Evolutionary conservation across 1,140 invertebrate genomes (phyloP).

Genomic region (Zaprionus kolodkinae): DNA sequence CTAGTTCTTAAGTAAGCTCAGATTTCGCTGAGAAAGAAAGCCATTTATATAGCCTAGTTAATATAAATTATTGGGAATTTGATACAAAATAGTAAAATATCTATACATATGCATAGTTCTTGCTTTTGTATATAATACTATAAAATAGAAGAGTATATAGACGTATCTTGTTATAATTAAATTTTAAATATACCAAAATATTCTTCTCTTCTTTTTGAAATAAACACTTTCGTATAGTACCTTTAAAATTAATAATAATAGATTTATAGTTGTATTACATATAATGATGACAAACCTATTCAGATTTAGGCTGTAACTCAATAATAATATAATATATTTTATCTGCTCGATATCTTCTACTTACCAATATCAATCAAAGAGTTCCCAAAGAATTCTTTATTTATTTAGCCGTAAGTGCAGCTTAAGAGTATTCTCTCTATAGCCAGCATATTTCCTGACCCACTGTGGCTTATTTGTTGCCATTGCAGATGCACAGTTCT

Average conservation of each 20-base stretch:
- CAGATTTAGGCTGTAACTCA: too few species aligned
- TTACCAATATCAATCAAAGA: too few species aligned
- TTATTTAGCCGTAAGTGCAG: background rate
- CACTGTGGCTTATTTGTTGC: constrained; percentile 2
- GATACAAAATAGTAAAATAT: too few species aligned
- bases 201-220: too few species aligned
- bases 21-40: background rate
- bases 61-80: background rate
- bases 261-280: background rate
- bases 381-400: too few species aligned
- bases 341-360: background rate
- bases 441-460: background rate
- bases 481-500: constrained; percentile 13
- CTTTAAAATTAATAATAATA: background rate
- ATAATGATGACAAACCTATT: too few species aligned
- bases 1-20: background rate
- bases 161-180: too few species aligned
- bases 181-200: background rate
- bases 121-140: too few species aligned
- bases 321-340: too few species aligned
- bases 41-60: background rate
- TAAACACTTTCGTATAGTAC: too few species aligned
- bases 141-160: too few species aligned
- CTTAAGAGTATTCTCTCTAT: background rate
- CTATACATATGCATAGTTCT: too few species aligned